These are phyloP conservation scores for Mastacembelus armatus DNA, from an alignment of 2,797 vertebrate genomes.

Conservation along the genomic window DNA sequence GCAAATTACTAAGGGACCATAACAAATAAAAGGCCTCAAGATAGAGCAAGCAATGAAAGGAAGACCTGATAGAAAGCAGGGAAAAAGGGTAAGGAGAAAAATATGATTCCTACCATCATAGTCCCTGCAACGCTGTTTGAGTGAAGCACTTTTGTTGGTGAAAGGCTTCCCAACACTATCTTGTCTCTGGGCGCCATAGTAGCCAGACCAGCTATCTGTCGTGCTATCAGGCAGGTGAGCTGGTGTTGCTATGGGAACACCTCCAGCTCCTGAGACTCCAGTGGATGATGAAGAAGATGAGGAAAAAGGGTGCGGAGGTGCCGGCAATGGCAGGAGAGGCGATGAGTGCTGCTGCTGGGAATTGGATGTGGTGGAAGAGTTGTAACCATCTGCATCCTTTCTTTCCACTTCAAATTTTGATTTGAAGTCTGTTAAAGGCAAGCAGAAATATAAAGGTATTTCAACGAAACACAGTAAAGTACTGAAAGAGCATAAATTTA, in stretches of 20 bases:
- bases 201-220: conserved; percentile 97
- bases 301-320: conserved; percentile 77
- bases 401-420: conserved; percentile 96
- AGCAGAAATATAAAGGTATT: not conserved
- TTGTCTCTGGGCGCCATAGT: conserved; percentile 87
- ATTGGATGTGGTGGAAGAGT: conserved; percentile 82
- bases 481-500: not conserved
- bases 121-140: conserved; percentile 96
- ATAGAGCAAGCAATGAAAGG: not conserved
- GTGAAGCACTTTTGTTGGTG: conserved; percentile 83
- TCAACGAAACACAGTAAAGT: not conserved
- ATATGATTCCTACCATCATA: conserved; percentile 91
- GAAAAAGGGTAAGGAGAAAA: not conserved
- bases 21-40: not conserved
- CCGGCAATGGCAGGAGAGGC: conserved; percentile 74
- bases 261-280: conserved; percentile 83
- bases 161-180: conserved; percentile 86
- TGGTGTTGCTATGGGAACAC: conserved; percentile 88
- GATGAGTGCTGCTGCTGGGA: conserved; percentile 68
- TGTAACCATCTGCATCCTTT: conserved; percentile 90
- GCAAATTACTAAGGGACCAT: not conserved
- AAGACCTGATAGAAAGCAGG: not conserved
- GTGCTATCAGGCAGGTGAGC: conserved; percentile 96
- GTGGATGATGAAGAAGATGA: conserved; percentile 83
- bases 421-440: conserved; percentile 87